phyloP scores from a whole-genome alignment of 2,797 vertebrate genomes.

The Crax fasciolata region DNA sequence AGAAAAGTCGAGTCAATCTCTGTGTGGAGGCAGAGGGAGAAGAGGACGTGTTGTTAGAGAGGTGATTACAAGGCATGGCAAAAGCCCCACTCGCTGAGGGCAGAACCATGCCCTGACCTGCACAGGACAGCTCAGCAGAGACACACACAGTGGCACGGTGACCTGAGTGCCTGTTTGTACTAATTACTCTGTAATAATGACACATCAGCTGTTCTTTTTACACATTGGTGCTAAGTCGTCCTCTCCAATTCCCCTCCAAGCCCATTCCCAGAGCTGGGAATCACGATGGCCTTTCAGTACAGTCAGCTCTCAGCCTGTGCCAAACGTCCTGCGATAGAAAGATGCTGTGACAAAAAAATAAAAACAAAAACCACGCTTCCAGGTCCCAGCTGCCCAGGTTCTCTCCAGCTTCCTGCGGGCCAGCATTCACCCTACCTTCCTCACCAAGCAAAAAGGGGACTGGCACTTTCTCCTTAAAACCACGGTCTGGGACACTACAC shows the following conservation, averaged over 20 bases:
- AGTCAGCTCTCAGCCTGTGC: background rate
- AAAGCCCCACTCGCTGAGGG: background rate
- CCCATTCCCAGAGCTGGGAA: background rate
- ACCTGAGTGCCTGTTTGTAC: background rate
- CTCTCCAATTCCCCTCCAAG: background rate
- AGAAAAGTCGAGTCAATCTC: background rate
- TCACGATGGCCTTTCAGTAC: background rate
- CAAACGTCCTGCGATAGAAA: background rate
- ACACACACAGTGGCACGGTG: rapidly evolving
- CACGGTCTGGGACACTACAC: rapidly evolving
- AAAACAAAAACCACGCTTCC: background rate
- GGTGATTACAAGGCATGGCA: background rate
- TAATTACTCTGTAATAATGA: rapidly evolving
- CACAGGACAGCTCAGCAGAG: background rate
- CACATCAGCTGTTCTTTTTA: background rate
- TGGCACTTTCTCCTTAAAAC: background rate
- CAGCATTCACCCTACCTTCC: background rate
- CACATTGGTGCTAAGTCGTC: background rate
- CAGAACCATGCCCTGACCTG: background rate
- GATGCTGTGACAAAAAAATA: background rate
- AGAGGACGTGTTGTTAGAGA: rapidly evolving
- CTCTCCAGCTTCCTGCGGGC: background rate
- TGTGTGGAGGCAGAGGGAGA: background rate
- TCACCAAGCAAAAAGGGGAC: background rate
- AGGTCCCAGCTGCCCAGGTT: background rate